phyloP scores from a whole-genome alignment of 53 echinoderm and acorn worm genomes.

The Stichopus horrens region DNA sequence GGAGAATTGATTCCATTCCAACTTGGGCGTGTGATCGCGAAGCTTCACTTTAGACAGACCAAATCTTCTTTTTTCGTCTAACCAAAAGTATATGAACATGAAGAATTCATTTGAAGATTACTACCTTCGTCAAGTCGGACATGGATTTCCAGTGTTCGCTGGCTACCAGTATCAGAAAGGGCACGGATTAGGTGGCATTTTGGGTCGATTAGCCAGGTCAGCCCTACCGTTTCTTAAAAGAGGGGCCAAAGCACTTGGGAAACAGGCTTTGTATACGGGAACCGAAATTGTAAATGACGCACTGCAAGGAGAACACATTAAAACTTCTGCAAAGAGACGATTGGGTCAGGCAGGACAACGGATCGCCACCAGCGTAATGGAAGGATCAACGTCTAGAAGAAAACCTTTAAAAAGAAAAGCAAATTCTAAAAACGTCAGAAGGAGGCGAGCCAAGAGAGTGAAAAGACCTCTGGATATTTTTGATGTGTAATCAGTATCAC shows the following conservation, averaged over 20 bases:
- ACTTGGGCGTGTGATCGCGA: slow-evolving; percentile 62
- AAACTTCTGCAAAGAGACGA: slow-evolving; percentile 31
- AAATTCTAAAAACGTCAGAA: slow-evolving; percentile 27
- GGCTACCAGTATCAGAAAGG: slow-evolving; percentile 23
- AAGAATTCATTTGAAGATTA: slow-evolving; percentile 33
- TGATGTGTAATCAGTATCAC: neutral
- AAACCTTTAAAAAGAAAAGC: slow-evolving; percentile 13
- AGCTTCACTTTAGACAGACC: slow-evolving; percentile 66
- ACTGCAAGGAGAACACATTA: neutral
- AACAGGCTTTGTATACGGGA: slow-evolving; percentile 17
- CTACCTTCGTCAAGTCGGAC: slow-evolving; percentile 43
- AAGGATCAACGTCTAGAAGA: slow-evolving; percentile 31
- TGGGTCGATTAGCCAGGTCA: slow-evolving; percentile 19
- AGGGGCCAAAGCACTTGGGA: slow-evolving; percentile 37
- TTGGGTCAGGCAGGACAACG: slow-evolving; percentile 43
- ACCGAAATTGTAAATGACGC: slow-evolving; percentile 20
- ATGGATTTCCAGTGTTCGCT: slow-evolving; percentile 43
- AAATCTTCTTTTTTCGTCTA: slow-evolving; percentile 1
- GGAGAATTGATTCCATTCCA: slow-evolving; percentile 67
- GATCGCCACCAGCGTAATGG: slow-evolving; percentile 52
- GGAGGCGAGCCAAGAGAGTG: slow-evolving; percentile 29
- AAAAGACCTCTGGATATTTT: slow-evolving; percentile 50
- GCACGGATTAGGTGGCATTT: slow-evolving; percentile 38
- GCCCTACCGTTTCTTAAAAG: slow-evolving; percentile 39
- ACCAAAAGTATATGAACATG: neutral